Conservation (phyloP, 2,888 invertebrate species). For the Cyaniris semiargus region DNA sequence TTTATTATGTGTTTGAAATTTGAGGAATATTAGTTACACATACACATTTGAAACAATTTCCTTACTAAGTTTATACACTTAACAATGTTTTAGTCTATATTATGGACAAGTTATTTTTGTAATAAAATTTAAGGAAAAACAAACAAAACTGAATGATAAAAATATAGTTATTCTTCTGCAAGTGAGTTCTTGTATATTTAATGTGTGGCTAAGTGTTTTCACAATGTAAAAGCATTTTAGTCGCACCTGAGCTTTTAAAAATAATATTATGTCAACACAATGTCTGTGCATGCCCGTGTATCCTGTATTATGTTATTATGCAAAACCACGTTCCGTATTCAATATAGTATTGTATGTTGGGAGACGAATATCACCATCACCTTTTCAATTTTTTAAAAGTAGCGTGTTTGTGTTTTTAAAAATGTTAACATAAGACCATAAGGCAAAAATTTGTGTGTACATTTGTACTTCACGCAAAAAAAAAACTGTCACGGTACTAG, state of each 20-base stretch:
- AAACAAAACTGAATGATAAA: neutral
- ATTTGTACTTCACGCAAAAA: too few species aligned
- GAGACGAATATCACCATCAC: neutral
- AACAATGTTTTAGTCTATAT: too few species aligned
- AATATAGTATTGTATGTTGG: constrained; percentile 14
- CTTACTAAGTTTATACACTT: too few species aligned
- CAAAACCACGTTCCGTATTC: constrained; percentile 7
- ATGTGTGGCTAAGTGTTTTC: constrained; percentile 21
- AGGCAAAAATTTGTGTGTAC: too few species aligned
- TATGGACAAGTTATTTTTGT: neutral
- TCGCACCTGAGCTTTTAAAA: constrained; percentile 29
- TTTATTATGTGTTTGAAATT: too few species aligned
- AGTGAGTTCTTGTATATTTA: constrained; percentile 25
- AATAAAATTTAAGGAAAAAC: neutral
- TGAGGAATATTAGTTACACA: too few species aligned
- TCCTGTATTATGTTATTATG: constrained; percentile 19
- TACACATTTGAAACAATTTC: too few species aligned
- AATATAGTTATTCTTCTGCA: neutral
- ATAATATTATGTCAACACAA: constrained; percentile 11
- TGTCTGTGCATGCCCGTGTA: neutral
- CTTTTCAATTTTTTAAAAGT: neutral
- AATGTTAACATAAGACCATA: too few species aligned
- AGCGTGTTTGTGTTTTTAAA: too few species aligned
- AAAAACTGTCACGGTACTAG: too few species aligned
- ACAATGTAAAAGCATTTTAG: constrained; percentile 24